A percentile compares a stretch with the other conserved stretches of the same genome.
Conservation (phyloP, 2,888 invertebrate species). For the Andrena haemorrhoa region DNA sequence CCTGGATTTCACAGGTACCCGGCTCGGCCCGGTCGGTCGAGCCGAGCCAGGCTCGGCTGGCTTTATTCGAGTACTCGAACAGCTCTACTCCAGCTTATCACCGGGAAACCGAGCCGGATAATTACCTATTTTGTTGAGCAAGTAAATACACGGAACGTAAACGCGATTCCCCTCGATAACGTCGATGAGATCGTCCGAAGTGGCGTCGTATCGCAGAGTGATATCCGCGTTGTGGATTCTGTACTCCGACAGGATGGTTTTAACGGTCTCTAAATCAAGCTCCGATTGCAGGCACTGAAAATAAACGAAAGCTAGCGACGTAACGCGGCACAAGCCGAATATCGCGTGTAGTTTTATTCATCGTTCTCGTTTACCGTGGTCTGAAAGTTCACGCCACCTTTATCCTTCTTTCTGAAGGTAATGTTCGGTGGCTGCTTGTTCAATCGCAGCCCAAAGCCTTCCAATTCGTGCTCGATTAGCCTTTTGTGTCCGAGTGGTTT, state of each 20-base stretch:
- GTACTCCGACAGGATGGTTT: constrained; percentile 98
- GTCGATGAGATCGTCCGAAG: constrained; percentile 99
- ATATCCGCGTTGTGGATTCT: constrained; percentile 99
- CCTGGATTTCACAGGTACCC: no score
- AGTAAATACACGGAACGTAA: constrained; percentile 99
- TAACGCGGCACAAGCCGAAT: no score
- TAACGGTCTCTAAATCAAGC: constrained; percentile 97
- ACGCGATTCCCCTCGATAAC: constrained; percentile 99
- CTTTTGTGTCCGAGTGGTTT: constrained; percentile 99
- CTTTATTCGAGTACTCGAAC: no score
- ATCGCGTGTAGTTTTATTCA: constrained; percentile 1
- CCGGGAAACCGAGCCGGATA: not conserved
- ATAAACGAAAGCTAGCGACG: not conserved
- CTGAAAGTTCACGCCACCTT: constrained; percentile 99
- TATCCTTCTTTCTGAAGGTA: constrained; percentile 97
- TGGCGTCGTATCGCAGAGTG: constrained; percentile 96
- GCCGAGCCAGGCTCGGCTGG: no score
- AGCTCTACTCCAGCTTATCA: not conserved
- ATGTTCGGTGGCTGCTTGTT: constrained; percentile 99
- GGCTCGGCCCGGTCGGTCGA: no score
- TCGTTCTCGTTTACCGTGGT: constrained; percentile 88
- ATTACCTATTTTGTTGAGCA: constrained; percentile 98
- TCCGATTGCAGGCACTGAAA: constrained; percentile 93
- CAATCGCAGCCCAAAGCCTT: constrained; percentile 98
- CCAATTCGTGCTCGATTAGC: constrained; percentile 98